These are phyloP conservation scores for Leucoptera coffeella DNA, from an alignment of 2,888 invertebrate genomes.

Conservation along the genomic window DNA sequence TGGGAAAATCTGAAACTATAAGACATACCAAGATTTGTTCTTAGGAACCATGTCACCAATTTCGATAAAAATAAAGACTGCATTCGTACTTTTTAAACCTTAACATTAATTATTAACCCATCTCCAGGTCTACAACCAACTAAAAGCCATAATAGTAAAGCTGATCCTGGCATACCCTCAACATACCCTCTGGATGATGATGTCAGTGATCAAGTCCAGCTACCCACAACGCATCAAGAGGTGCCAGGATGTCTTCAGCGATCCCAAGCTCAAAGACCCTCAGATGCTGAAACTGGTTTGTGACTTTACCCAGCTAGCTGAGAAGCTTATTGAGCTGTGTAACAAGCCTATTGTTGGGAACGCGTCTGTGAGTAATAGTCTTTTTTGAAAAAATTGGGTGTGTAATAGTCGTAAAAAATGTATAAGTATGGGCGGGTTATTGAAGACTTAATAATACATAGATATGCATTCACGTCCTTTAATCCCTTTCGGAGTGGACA, in stretches of 20 bases:
- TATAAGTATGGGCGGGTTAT: too few relatives aligned
- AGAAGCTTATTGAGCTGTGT: conserved; percentile 76
- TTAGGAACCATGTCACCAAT: too few relatives aligned
- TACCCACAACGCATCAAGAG: conserved; percentile 69
- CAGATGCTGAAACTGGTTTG: conserved; percentile 59
- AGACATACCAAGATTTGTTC: too few relatives aligned
- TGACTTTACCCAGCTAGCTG: conserved; percentile 75
- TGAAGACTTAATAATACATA: too few relatives aligned
- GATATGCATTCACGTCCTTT: too few relatives aligned
- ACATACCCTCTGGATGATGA: conserved; percentile 92
- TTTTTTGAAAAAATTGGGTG: too few relatives aligned
- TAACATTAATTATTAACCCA: too few relatives aligned
- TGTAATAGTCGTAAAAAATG: too few relatives aligned
- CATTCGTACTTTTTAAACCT: too few relatives aligned
- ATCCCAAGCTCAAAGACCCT: conserved; percentile 54
- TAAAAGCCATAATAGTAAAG: conserved; percentile 79
- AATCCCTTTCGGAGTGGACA: too few relatives aligned
- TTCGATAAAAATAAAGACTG: too few relatives aligned
- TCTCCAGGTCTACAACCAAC: conserved; percentile 49
- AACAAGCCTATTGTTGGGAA: conserved; percentile 61
- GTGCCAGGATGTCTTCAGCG: conserved; percentile 74
- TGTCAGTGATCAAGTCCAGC: conserved; percentile 79
- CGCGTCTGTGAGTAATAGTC: conserved; percentile 24
- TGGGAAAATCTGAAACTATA: too few relatives aligned
- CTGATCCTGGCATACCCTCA: conserved; percentile 81